Percentiles rank a stretch among this genome's conserved stretches.
phyloP scores from a whole-genome alignment of 2,888 invertebrate genomes.

The Drymonia ruficornis region DNA sequence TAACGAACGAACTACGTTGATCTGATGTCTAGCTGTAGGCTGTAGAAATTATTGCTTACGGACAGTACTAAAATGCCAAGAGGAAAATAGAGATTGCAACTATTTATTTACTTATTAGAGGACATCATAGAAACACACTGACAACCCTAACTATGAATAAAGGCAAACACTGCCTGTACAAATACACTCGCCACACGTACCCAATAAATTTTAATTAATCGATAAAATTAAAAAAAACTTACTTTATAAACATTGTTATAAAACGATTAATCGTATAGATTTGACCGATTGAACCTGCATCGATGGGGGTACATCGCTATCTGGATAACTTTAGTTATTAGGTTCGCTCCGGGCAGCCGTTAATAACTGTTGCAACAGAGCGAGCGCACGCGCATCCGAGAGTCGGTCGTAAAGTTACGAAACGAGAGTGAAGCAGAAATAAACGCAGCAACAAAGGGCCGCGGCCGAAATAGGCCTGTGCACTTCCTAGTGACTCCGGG shows the following conservation, averaged over 20 bases:
- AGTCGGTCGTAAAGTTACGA: slow-evolving; percentile 77
- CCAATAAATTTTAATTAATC: slow-evolving; percentile 55
- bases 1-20: too few species aligned
- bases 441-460: slow-evolving; percentile 78
- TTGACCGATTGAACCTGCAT: slow-evolving; percentile 29
- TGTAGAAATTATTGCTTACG: too few species aligned
- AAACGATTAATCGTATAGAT: slow-evolving; percentile 36
- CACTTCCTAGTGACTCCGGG: slow-evolving; percentile 71
- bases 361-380: slow-evolving; percentile 75
- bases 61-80: too few species aligned
- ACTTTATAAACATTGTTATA: slow-evolving; percentile 36
- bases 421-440: slow-evolving; percentile 80
- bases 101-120: neutral
- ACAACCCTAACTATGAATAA: slow-evolving; percentile 42
- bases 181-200: slow-evolving; percentile 39
- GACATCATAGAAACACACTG: slow-evolving; percentile 2
- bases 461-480: slow-evolving; percentile 67
- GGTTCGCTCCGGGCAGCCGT: slow-evolving; percentile 65
- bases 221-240: slow-evolving; percentile 47
- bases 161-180: slow-evolving; percentile 28
- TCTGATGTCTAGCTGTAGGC: too few species aligned
- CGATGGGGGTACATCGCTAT: slow-evolving; percentile 40
- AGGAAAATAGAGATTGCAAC: neutral
- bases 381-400: slow-evolving; percentile 66
- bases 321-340: slow-evolving; percentile 55